Conservation (phyloP, 2,888 invertebrate species). For the Biston betularia region DNA sequence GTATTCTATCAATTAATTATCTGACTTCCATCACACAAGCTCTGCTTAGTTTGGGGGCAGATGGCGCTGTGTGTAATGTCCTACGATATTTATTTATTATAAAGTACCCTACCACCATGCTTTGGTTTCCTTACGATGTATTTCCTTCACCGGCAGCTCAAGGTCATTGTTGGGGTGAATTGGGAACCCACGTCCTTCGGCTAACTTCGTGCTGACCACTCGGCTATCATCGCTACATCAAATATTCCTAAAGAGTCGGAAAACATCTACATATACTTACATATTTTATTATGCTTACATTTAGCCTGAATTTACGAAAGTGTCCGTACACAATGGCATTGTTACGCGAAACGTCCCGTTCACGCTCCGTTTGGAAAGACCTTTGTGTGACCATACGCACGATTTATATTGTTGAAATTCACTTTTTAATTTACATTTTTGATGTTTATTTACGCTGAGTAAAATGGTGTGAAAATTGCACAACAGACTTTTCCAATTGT, state of each 20-base stretch:
- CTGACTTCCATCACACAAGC: too few species aligned
- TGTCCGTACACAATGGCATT: conserved; percentile 41
- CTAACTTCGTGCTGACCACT: too few species aligned
- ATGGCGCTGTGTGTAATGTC: too few species aligned
- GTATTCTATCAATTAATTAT: too few species aligned
- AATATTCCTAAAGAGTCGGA: conserved; percentile 3
- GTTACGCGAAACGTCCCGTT: conserved; percentile 40
- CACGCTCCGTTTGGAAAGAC: conserved; percentile 46
- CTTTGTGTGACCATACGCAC: conserved; percentile 39
- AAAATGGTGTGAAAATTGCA: conserved; percentile 18
- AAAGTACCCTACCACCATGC: too few species aligned
- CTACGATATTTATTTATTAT: too few species aligned
- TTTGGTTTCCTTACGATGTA: too few species aligned
- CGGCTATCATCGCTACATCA: neutral
- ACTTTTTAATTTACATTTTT: conserved; percentile 32
- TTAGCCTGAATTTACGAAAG: conserved; percentile 39
- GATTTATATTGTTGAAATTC: conserved; percentile 30
- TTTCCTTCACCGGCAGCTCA: too few species aligned
- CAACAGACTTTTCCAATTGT: neutral
- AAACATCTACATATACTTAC: conserved; percentile 10
- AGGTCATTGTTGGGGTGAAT: too few species aligned
- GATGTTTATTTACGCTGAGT: conserved; percentile 40
- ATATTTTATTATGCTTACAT: conserved; percentile 8
- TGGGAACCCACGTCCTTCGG: too few species aligned
- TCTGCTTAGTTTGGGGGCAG: too few species aligned